Evolutionary conservation across 2,113 vertebrate genomes (phyloP).

Genomic region (Oryzias javanicus): DNA sequence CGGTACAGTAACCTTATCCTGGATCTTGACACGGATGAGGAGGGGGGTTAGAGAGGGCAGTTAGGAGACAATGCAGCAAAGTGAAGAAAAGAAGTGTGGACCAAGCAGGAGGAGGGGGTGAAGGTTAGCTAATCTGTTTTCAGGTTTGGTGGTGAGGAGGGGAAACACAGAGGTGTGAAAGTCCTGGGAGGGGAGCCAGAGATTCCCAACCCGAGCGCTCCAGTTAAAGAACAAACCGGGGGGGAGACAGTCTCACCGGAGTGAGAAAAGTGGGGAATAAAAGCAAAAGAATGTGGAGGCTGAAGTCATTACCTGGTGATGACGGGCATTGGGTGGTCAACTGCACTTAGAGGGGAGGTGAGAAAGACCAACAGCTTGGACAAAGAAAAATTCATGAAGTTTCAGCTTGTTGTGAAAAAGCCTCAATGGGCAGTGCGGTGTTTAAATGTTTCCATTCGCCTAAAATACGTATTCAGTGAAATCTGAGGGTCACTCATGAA

Average conservation of each 20-base stretch:
- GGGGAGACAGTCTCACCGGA: conserved; percentile 28
- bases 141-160: conserved; percentile 24
- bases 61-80: conserved; percentile 20
- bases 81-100: conserved; percentile 16
- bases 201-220: conserved; percentile 52
- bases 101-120: background rate
- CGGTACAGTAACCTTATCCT: conserved; percentile 32
- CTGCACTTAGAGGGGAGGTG: conserved; percentile 21
- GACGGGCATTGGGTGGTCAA: conserved; percentile 26
- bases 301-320: conserved; percentile 26
- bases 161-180: conserved; percentile 65
- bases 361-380: conserved; percentile 30
- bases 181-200: conserved; percentile 28
- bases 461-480: too few species aligned
- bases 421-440: background rate
- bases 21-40: conserved; percentile 8
- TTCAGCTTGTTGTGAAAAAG: conserved; percentile 10
- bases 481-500: too few species aligned
- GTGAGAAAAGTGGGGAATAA: conserved; percentile 51
- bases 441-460: too few species aligned
- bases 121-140: conserved; percentile 39
- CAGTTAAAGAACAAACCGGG: conserved; percentile 56
- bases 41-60: conserved; percentile 12
- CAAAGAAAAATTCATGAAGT: conserved; percentile 11
- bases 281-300: conserved; percentile 36